Conservation (phyloP, 2,797 vertebrate species). For the Tadarida brasiliensis region DNA sequence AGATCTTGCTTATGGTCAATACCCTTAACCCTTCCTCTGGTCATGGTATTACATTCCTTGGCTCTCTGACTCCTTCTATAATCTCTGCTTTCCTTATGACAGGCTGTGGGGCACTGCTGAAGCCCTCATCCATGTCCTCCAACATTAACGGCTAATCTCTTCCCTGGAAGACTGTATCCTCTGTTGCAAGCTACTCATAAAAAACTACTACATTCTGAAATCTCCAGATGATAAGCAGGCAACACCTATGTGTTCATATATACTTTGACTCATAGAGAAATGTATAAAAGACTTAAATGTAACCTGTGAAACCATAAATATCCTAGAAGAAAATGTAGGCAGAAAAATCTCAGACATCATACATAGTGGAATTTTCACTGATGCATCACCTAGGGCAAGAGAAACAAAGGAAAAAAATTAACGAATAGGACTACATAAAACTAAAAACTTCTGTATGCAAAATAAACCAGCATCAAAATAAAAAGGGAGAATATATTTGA, state of each 20-base stretch:
- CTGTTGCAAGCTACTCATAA: slow-evolving; percentile 33
- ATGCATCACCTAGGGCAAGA: no score
- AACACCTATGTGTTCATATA: not conserved
- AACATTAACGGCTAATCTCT: not conserved
- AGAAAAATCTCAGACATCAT: no score
- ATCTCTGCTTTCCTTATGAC: not conserved
- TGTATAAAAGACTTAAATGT: not conserved
- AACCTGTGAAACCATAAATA: no score
- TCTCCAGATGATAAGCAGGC: not conserved
- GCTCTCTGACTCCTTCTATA: not conserved
- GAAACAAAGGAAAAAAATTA: no score
- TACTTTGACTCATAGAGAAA: slow-evolving; percentile 38
- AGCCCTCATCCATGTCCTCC: not conserved
- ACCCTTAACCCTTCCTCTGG: not conserved
- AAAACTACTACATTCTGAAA: slow-evolving; percentile 35
- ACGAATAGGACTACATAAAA: no score
- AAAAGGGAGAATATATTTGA: no score
- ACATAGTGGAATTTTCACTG: no score
- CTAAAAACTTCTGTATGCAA: no score
- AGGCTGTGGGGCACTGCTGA: not conserved
- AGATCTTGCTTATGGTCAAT: not conserved
- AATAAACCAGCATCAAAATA: no score
- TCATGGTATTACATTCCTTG: not conserved
- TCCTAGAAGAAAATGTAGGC: no score
- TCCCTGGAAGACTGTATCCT: not conserved